A percentile compares a stretch with the other conserved stretches of the same genome.
Evolutionary conservation across 2,113 vertebrate species (phyloP).

Genomic region (Emydura subglobosa): DNA sequence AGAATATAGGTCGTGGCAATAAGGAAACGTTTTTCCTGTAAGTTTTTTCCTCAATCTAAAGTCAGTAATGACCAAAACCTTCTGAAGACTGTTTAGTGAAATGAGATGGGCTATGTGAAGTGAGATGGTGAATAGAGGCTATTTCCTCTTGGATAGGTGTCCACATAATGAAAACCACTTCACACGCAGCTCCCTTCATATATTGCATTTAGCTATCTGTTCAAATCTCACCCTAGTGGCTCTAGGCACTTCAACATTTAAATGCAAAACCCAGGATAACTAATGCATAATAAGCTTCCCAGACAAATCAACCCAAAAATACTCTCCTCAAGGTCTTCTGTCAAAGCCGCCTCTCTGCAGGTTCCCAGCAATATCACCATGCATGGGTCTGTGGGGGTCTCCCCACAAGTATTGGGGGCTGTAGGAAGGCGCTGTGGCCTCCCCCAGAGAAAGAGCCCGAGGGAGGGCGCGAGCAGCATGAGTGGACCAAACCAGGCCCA

Average conservation of each 20-base stretch:
- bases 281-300: not conserved
- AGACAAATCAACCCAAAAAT: not conserved
- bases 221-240: not conserved
- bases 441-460: no score
- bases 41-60: not conserved
- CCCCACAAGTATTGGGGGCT: no score
- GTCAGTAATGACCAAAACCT: not conserved
- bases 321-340: not conserved
- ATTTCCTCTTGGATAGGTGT: not conserved
- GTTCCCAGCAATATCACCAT: no score
- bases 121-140: not conserved
- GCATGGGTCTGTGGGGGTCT: no score
- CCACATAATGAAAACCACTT: not conserved
- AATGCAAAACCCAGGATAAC: not conserved
- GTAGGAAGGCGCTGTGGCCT: no score
- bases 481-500: no score
- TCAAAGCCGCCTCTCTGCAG: no score
- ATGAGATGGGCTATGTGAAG: not conserved
- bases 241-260: not conserved
- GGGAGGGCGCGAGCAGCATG: no score
- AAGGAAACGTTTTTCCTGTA: not conserved
- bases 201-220: not conserved
- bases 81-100: not conserved
- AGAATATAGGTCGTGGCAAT: not conserved
- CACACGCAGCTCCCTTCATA: not conserved